Percentiles rank a stretch among this genome's conserved stretches.
These are phyloP conservation scores for Myiozetetes cayanensis DNA, from an alignment of 2,113 vertebrate species.

Conservation along the genomic window DNA sequence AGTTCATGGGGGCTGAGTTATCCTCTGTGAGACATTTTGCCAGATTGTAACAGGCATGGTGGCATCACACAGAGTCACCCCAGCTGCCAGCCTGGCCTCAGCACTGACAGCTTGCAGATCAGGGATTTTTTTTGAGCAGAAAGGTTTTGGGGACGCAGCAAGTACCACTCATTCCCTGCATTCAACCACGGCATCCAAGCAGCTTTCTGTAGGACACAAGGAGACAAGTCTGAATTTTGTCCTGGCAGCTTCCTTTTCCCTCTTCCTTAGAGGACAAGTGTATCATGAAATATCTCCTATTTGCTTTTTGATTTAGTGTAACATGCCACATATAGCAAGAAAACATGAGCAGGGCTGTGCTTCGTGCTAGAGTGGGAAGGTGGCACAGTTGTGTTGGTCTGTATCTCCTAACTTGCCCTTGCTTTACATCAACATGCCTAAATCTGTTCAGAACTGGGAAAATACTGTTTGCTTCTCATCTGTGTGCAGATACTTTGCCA, in stretches of 20 bases:
- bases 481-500: neutral
- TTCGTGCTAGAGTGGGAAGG: neutral
- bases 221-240: neutral
- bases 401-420: neutral
- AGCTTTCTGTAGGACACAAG: neutral
- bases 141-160: neutral
- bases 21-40: neutral
- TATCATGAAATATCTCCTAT: neutral
- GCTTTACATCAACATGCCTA: neutral
- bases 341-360: neutral
- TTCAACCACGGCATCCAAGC: neutral
- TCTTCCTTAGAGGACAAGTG: neutral
- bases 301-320: neutral
- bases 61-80: neutral
- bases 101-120: neutral
- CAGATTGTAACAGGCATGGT: accelerated
- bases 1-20: accelerated
- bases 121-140: accelerated
- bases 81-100: neutral
- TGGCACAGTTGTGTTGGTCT: neutral
- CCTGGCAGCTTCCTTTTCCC: neutral
- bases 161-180: neutral
- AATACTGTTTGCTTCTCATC: neutral
- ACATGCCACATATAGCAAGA: neutral
- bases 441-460: neutral